Conservation (phyloP, 53 echinoderm and acorn worm genomes). For the Arbacia lixula region DNA sequence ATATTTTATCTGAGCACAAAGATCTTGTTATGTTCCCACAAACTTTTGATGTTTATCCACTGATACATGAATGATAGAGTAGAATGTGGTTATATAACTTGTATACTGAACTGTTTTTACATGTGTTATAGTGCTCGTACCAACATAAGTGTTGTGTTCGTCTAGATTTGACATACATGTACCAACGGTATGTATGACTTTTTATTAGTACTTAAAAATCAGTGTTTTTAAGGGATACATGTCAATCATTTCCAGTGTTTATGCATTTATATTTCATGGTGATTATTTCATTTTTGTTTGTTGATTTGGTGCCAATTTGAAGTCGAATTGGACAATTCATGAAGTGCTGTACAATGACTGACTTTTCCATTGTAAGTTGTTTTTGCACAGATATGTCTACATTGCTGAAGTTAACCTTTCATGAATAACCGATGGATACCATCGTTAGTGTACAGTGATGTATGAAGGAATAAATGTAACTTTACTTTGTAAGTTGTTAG, state of each 20-base stretch:
- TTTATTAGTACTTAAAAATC: slow-evolving; percentile 25
- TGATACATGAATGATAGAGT: slow-evolving; percentile 11
- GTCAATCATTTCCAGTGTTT: not conserved
- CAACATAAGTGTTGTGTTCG: too few relatives aligned
- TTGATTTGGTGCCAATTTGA: slow-evolving; percentile 25
- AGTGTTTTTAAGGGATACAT: not conserved
- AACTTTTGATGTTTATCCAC: slow-evolving; percentile 24
- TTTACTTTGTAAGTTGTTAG: slow-evolving; percentile 22
- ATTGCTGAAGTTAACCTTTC: too few relatives aligned
- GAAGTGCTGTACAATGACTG: slow-evolving; percentile 18
- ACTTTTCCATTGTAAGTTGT: not conserved
- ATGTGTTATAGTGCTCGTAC: too few relatives aligned
- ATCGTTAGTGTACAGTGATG: not conserved
- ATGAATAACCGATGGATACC: too few relatives aligned
- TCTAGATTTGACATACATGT: too few relatives aligned
- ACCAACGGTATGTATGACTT: not conserved
- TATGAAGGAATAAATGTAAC: not conserved
- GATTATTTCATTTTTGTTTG: not conserved
- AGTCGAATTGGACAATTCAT: slow-evolving; percentile 28
- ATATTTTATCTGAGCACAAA: too few relatives aligned
- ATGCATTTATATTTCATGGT: not conserved
- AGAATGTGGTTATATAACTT: not conserved
- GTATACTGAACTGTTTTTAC: too few relatives aligned
- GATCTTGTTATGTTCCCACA: slow-evolving; percentile 6
- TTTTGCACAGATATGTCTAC: not conserved